Evolutionary conservation across 2,888 invertebrate species (phyloP), one percentile per base, ranked within the genome.

Genomic region (Meiosimyza platycephala): DNA sequence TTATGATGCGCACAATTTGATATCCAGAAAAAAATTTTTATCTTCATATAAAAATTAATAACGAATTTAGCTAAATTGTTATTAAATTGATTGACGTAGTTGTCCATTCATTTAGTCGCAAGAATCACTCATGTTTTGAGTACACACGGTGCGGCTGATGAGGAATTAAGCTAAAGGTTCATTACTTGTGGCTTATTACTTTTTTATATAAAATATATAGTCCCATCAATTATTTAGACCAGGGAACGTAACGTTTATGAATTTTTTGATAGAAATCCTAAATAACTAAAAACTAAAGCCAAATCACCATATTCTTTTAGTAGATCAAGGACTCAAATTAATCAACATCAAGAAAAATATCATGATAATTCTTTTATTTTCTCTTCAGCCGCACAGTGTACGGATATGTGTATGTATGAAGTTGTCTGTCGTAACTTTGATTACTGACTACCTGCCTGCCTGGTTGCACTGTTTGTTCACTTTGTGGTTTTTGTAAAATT

Each of bases 31-130:
- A 70, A 16, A 40, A 33, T 70, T 70, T n/a, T 50, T 40, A 77
- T 76, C 77, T 72, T 72, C 75, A 63, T 78, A 82, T 82, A 80
- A 82, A 82, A 82, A 80, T 83, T 82, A 83, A 83, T 80, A 33
- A 55, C 52, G 54, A 68, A 77, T 75, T 70, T 60, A 69, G 68
- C 68, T 48, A 69, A 69, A 51, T 59, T 72, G 77, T 79, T 79
- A 79, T 79, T 78, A 74, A 73, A 57, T 66, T 60, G 62, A 59
- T 47, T 22, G 57, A 55, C 64, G 28, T 11, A 62, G 33, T 9
- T 40, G 40, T 40, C 40, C 6, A 9, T 40, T 40, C 40, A 40
- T 40, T 40, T 9, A 40, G 40, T 40, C 40, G 40, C 40, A 40
- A 9, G 40, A 9, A 40, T 40, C 40, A 9, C 6, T 40, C 40